These are phyloP conservation scores for Rachycentron canadum DNA, from an alignment of 2,797 vertebrate species.

Conservation along the genomic window DNA sequence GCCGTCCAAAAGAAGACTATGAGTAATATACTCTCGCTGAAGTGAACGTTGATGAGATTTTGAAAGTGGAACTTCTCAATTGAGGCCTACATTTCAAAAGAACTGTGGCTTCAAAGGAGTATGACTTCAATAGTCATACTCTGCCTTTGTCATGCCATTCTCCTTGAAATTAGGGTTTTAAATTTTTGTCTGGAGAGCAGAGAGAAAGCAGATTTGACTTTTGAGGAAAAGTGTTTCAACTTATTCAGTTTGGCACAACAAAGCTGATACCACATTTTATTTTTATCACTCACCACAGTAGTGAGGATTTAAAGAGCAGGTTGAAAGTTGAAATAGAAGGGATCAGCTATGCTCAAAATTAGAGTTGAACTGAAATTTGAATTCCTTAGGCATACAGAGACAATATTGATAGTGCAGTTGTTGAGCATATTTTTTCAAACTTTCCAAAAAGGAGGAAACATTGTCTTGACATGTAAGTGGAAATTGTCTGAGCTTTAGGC, in stretches of 20 bases:
- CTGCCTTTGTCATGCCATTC: constrained; percentile 24
- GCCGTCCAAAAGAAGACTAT: constrained; percentile 10
- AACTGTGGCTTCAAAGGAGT: constrained; percentile 22
- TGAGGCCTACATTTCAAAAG: constrained; percentile 30
- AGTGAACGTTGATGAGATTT: constrained; percentile 37
- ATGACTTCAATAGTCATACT: background rate
- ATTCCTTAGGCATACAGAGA: background rate
- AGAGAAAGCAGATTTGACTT: background rate
- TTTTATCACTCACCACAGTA: constrained; percentile 4
- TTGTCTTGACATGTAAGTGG: no score
- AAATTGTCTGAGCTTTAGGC: no score
- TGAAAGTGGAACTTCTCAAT: constrained; percentile 20
- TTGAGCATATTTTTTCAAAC: background rate
- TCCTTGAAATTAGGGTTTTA: constrained; percentile 3
- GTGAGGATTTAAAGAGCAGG: constrained; percentile 9
- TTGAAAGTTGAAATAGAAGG: background rate
- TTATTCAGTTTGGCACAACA: constrained; percentile 10
- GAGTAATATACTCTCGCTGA: constrained; percentile 13
- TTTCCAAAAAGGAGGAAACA: background rate
- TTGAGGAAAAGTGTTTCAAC: background rate
- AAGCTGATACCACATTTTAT: background rate
- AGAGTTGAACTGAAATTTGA: background rate
- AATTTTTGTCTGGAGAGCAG: constrained; percentile 18
- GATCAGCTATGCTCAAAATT: background rate
- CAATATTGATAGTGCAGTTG: no score